Base-by-base conservation (phyloP, 2,888 invertebrate genomes). In the Orchesellides sinensis region DNA sequence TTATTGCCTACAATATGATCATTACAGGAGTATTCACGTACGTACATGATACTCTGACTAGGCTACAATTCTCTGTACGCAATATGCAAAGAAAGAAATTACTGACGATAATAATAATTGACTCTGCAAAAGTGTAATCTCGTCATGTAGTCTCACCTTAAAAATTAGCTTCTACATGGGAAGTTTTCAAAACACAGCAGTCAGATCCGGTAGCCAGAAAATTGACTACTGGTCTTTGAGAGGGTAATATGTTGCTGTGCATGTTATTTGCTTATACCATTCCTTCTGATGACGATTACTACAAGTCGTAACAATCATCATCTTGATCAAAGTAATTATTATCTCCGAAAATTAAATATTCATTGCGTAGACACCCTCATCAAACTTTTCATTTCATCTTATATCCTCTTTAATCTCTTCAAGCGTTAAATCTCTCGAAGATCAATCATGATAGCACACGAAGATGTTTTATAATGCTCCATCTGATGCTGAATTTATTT, bases 151-250 rank as follows among this genome's bases (percentile, higher is more conserved):
- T 54, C 54, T 54, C 54, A 54, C 54, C 54, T 54, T 54, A 1
- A 6, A 54, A 54, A 21, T 54, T 49, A 8, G 17, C 49, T 25
- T 54, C 54, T 21, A 65, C 32, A 21, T 65, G 65, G 14, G 14
- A 65, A 65, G 45, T 65, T 12, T 40, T 65, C 65, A 65, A 54
- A 54, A 21, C 10, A 54, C 25, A 54, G 54, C 23, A 27, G 29
- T 32, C 52, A 68, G 75, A 77, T 77, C 75, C 75, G 75, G 75
- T 77, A 77, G 75, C 75, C n/a, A 32, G 49, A 27, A 59, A 56
- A 27, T 47, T 68, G 59, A 77, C 75, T 77, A 77, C 75, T 77
- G 75, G 75, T 77, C 68, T 77, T 61, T 32, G 45, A n/a, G 5
- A 14, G n/a, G 49, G 49, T n/a, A 40, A 40, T 14, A n/a, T n/a